phyloP scores from a whole-genome alignment of 2,888 invertebrate genomes.

The Sesia apiformis region DNA sequence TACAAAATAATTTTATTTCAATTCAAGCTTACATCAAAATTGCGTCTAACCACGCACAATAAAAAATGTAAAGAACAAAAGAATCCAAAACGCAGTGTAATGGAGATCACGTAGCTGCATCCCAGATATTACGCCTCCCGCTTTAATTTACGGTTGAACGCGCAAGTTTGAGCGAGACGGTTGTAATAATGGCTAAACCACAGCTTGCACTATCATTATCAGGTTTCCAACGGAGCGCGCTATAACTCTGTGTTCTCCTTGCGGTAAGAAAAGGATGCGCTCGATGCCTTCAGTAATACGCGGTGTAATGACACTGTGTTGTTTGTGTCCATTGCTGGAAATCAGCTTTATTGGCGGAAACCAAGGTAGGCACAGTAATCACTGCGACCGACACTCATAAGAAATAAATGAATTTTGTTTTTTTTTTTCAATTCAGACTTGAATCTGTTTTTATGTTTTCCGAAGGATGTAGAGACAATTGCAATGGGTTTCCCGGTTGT shows the following conservation, averaged over 20 bases:
- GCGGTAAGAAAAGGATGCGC: too few relatives aligned
- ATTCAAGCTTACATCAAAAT: not conserved
- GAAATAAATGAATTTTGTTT: conserved; percentile 56
- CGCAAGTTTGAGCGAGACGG: conserved; percentile 50
- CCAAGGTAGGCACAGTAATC: conserved; percentile 40
- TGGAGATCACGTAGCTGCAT: conserved; percentile 68
- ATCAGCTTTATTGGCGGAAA: conserved; percentile 39
- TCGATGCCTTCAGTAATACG: too few relatives aligned
- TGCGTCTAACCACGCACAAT: conserved; percentile 39
- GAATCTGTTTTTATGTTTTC: conserved; percentile 59
- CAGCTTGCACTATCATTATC: conserved; percentile 62
- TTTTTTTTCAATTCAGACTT: conserved; percentile 32
- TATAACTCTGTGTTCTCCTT: not conserved
- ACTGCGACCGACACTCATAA: conserved; percentile 50
- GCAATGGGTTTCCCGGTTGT: conserved; percentile 12
- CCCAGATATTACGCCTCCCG: conserved; percentile 45
- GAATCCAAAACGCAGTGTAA: conserved; percentile 62
- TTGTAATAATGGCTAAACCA: conserved; percentile 63
- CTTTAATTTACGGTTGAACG: conserved; percentile 43
- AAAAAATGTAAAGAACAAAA: conserved; percentile 45
- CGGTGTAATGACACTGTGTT: not conserved
- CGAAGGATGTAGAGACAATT: conserved; percentile 35
- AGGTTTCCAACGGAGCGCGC: conserved; percentile 42
- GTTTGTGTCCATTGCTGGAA: not conserved
- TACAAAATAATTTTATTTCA: not conserved